Conservation (phyloP, 2,888 invertebrate genomes). For the Ophonus ardosiacus region DNA sequence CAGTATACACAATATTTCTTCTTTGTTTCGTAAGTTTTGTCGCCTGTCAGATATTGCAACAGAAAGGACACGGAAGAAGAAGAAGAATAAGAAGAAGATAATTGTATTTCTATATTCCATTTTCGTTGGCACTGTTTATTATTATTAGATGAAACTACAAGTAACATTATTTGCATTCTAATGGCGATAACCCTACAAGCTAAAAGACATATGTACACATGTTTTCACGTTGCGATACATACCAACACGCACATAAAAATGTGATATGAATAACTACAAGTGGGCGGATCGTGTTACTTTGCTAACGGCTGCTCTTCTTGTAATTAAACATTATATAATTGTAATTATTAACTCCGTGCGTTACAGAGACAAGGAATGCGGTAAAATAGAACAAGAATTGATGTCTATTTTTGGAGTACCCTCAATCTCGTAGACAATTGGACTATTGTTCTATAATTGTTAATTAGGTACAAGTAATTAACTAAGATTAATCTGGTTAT, state of each 20-base stretch:
- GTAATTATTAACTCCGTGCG: conserved; percentile 13
- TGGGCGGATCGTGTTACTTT: conserved; percentile 54
- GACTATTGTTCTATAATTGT: background rate
- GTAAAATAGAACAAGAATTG: background rate
- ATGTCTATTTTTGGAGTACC: background rate
- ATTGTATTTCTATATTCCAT: too few species aligned
- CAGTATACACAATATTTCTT: background rate
- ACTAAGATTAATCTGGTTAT: too few species aligned
- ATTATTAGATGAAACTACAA: background rate
- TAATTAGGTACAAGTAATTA: conserved; percentile 7
- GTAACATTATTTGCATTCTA: conserved; percentile 7
- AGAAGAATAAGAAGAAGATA: background rate
- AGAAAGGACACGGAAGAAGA: background rate
- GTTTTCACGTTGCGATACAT: conserved; percentile 28
- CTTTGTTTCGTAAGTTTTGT: background rate
- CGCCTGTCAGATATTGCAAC: too few species aligned
- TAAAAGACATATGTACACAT: conserved; percentile 29
- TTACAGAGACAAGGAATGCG: background rate
- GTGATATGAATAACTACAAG: conserved; percentile 56
- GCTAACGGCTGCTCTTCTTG: conserved; percentile 12
- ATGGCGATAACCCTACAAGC: conserved; percentile 6
- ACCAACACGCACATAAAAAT: conserved; percentile 31
- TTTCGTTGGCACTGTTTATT: background rate
- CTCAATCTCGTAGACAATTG: background rate
- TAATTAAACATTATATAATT: conserved; percentile 61